Conservation (phyloP, 2,888 invertebrate species). For the Pristionchus maxplancki region DNA sequence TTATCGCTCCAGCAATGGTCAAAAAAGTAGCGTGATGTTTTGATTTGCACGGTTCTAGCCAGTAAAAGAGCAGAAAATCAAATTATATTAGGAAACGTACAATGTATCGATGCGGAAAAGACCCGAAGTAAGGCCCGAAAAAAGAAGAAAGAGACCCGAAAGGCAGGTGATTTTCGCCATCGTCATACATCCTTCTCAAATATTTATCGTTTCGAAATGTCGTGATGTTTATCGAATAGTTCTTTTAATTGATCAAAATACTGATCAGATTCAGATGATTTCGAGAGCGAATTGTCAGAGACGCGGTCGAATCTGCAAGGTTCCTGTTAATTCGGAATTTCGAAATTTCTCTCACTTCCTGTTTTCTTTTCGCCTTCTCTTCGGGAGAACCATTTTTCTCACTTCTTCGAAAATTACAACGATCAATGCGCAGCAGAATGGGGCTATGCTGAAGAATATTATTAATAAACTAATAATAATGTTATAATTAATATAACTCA, state of each 20-base stretch:
- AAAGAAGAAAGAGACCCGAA: no score
- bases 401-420: slow-evolving; percentile 5
- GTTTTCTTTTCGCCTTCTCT: background rate
- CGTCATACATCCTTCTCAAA: background rate
- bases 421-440: background rate
- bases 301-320: background rate
- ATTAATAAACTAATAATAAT: background rate
- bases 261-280: background rate
- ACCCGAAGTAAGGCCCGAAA: no score
- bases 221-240: background rate
- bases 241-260: background rate
- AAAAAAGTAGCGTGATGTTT: no score
- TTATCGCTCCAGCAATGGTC: no score
- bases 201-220: background rate
- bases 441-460: slow-evolving; percentile 11
- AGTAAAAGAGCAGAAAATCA: background rate
- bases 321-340: background rate
- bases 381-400: background rate
- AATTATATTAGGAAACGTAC: background rate
- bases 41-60: no score
- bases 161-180: background rate
- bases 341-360: background rate
- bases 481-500: no score
- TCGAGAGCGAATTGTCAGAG: background rate
- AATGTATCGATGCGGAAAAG: no score